Base-by-base conservation (phyloP, 2,888 invertebrate species). In the Tuta absoluta region DNA sequence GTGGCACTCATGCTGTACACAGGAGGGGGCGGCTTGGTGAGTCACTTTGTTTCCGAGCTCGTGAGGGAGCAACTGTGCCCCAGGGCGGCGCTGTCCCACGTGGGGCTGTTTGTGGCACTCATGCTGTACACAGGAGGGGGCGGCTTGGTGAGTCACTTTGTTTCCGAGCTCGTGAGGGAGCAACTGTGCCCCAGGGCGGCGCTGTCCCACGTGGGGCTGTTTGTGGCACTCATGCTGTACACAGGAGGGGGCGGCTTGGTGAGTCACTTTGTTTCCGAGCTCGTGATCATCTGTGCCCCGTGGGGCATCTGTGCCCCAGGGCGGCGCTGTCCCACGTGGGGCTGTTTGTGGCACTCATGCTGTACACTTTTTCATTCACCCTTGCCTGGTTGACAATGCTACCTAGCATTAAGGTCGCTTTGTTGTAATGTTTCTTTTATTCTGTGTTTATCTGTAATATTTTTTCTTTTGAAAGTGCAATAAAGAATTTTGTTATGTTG, bases 241-340 rank as follows among this genome's bases (percentile, higher is more conserved):
- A 96, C 96, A 0, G 94, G 94, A 33, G 94, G 95, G 62, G 97
- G 96, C 63, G 97, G 96, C 72, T 86, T 95, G 93, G 96, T 96
- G 89, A 93, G 94, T 70, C 11, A 38, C 38, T 38, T 11, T 38
- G 12, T 38, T 3, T 38, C 5, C 8, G 38, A 38, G 11, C 11
- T 11, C 33, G 12, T 11, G 38, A 11, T 92, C 28, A 28, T 2
- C 28, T 28, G 28, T 28, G 28, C 28, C 28, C 28, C 28, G n/a
- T n/a, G 93, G 89, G 90, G 66, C 87, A 91, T 65, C 89, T 94
- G 72, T 92, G 94, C 77, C 92, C 95, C 61, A 94, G 95, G 80
- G 92, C 93, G 17, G 93, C 94, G 14, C 78, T 95, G 62, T 95
- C 95, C 65, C 96, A 96, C 75, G 89, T 95, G 63, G 96, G 96